A percentile compares a stretch with the other conserved stretches of the same genome.
phyloP scores from a whole-genome alignment of 1,140 invertebrate genomes.

The Meloidogyne exigua region DNA sequence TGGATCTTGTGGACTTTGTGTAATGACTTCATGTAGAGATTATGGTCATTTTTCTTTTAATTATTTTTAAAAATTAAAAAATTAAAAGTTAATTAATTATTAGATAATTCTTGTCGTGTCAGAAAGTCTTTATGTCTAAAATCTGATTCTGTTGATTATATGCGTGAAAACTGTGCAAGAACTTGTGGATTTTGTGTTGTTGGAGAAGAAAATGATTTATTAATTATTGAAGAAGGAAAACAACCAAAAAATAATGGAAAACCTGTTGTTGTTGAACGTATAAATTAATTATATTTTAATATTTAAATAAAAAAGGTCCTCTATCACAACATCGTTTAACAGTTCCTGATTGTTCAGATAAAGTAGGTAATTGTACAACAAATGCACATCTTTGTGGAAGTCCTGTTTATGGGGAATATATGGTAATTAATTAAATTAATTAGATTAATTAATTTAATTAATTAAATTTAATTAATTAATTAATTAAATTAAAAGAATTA shows the following conservation, averaged over 20 bases:
- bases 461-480: too few relatives aligned
- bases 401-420: conserved; percentile 38
- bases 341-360: conserved; percentile 43
- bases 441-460: too few relatives aligned
- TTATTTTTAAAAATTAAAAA: not conserved
- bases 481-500: too few relatives aligned
- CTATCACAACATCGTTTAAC: conserved; percentile 25
- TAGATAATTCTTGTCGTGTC: conserved; percentile 42
- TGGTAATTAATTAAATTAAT: conserved; percentile 7
- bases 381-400: conserved; percentile 44
- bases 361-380: conserved; percentile 39
- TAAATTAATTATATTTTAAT: conserved; percentile 22
- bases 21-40: conserved; percentile 41
- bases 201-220: conserved; percentile 21
- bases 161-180: conserved; percentile 49
- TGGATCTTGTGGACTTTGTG: conserved; percentile 46
- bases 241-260: not conserved
- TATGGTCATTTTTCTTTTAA: conserved; percentile 9
- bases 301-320: conserved; percentile 24
- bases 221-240: not conserved
- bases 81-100: not conserved
- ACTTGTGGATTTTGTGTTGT: conserved; percentile 47
- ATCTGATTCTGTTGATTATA: conserved; percentile 40
- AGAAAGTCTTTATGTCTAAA: conserved; percentile 42
- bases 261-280: conserved; percentile 30